Evolutionary conservation across 2,888 invertebrate species (phyloP), one percentile per base, ranked within the genome.

Genomic region (Scrobipalpa atriplicella): DNA sequence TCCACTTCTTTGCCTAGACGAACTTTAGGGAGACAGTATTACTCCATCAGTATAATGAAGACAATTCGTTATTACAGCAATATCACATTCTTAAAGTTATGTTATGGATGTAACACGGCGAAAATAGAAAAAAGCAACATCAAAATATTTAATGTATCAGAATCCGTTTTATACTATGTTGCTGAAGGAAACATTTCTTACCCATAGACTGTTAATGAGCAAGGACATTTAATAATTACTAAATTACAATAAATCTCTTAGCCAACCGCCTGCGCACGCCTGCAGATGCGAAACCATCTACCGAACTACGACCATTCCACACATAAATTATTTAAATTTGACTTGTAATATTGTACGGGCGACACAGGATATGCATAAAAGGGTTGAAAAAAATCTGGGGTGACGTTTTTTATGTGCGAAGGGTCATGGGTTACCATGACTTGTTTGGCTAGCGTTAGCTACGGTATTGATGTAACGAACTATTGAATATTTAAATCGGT

Each of bases 291-390:
- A 80, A 80, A 78, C 73, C 69, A 72, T 72, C 80, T 82, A 85
- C 84, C 84, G 81, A 89, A 86, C 82, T 78, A 70, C n/a, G n/a
- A 77, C 83, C 78, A 80, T 76, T 72, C 66, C 77, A 77, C 78
- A 84, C 88, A 92, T 92, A 91, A 92, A 92, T 92, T 90, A 92
- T 91, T 92, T 87, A 91, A 92, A 92, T 92, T 83, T 91, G 90
- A 90, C 89, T 91, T 86, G 92, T 92, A 91, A 92, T 82, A 85
- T 80, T 86, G 89, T 83, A 88, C 82, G 63, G 52, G 89, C 70
- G 87, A 86, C 86, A 89, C 87, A 84, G 86, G 89, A 90, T 92
- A 92, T 91, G 90, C 89, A 90, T 88, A 90, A 90, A 90, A 90
- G 90, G 92, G 90, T 90, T 90, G 76, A 76, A 85, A 90, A 87